Conservation (phyloP, 2,888 invertebrate species). For the Listrodromus nycthemerus region DNA sequence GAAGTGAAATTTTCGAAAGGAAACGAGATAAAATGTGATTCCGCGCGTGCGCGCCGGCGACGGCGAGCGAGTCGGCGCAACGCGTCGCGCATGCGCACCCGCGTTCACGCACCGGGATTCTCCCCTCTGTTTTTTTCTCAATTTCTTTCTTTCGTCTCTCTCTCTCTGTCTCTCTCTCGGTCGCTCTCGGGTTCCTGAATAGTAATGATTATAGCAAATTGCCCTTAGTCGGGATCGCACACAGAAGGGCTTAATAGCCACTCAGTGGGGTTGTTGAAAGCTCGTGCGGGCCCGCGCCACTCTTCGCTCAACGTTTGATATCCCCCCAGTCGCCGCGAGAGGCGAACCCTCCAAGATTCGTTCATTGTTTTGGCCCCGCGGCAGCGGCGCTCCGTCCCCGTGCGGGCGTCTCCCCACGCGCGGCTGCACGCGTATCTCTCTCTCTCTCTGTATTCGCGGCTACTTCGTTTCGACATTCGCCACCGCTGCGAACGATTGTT, state of each 20-base stretch:
- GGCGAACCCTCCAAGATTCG: conserved; percentile 65
- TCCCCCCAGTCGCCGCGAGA: conserved; percentile 75
- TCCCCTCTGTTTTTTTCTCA: conserved; percentile 53
- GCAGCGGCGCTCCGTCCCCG: conserved; percentile 52
- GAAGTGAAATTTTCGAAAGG: neutral
- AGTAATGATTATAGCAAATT: conserved; percentile 83
- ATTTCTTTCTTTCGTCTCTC: conserved; percentile 65
- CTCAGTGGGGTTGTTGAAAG: conserved; percentile 82
- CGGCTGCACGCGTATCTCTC: conserved; percentile 20
- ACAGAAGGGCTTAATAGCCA: conserved; percentile 80
- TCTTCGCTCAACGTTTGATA: conserved; percentile 82
- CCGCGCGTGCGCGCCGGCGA: too few species aligned
- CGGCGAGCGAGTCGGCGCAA: too few species aligned
- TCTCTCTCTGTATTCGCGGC: too few species aligned
- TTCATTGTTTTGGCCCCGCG: conserved; percentile 64
- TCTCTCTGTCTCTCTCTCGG: too few species aligned
- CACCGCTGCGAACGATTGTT: too few species aligned
- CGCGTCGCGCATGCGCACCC: conserved; percentile 18
- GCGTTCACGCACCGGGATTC: conserved; percentile 40
- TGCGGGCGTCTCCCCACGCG: conserved; percentile 56
- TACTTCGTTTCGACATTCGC: too few species aligned
- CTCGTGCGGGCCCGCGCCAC: conserved; percentile 73
- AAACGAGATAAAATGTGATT: neutral
- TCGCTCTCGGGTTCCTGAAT: conserved; percentile 78
- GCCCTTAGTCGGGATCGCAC: conserved; percentile 77